phyloP scores from a whole-genome alignment of 2,113 vertebrate species.

The Macrotis lagotis region DNA sequence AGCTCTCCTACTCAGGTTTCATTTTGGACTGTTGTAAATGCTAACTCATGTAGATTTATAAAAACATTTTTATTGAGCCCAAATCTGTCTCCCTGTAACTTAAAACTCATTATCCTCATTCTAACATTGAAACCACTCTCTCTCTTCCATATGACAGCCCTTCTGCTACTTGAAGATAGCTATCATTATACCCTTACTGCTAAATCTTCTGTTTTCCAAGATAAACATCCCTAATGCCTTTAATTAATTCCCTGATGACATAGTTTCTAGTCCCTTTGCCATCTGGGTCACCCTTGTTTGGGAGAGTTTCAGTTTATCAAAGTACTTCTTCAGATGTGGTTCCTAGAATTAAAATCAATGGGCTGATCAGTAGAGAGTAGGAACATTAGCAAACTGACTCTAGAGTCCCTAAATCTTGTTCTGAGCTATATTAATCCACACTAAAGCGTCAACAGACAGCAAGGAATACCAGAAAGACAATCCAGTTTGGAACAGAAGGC shows the following conservation, averaged over 20 bases:
- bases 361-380: not conserved
- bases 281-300: not conserved
- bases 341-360: not conserved
- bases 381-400: not conserved
- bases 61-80: not conserved
- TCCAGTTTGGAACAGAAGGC: not conserved
- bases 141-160: not conserved
- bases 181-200: not conserved
- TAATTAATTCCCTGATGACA: not conserved
- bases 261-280: not conserved
- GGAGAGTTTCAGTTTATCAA: not conserved
- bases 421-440: not conserved
- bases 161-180: not conserved
- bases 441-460: not conserved
- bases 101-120: not conserved
- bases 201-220: not conserved
- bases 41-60: not conserved
- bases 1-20: not conserved
- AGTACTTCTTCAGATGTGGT: not conserved
- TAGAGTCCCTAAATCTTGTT: not conserved
- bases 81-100: not conserved
- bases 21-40: not conserved
- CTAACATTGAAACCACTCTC: not conserved
- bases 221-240: not conserved
- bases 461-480: not conserved